Base-by-base conservation (phyloP, 2,888 invertebrate genomes). In the Dichetophora obliterata region DNA sequence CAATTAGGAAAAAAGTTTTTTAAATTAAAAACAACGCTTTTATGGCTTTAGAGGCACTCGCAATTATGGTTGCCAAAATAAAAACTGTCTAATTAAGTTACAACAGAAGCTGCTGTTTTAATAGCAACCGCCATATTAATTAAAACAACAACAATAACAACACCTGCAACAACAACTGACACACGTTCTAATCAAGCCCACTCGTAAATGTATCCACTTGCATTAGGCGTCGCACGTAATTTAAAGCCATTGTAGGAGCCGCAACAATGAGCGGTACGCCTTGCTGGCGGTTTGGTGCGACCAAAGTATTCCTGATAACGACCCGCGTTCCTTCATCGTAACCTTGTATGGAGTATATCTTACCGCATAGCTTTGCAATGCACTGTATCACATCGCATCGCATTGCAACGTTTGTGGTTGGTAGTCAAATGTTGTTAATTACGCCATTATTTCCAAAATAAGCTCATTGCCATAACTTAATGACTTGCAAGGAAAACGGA, bases 381-480 rank as follows among this genome's bases (percentile, higher is more conserved):
- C 22, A 59, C 9, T 27, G 27, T 22, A 27, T 59, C 27, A 27
- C 27, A 37, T 43, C 1, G 43, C 50, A 50, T 16, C 3, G 11
- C 48, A 16, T 22, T 24, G 57, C 48, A 22, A 50, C 68, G 68
- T 48, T 50, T 75, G 75, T 31, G 72, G 76, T 66, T 72, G 57
- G 59, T 37, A 76, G 72, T 76, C 72, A 72, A 72, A 73, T 76
- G 57, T 76, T 65, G 68, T 76, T 76, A 76, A 76, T 72, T 72
- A 76, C 27, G 65, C 71, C 59, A 72, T 72, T 72, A 72, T 76
- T 72, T 72, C 72, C 57, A 61, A 75, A 69, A 69, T 69, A 69
- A 59, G 61, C 75, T 50, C 61, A 61, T 68, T 65, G 37, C 72
- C 57, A 61, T 59, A 72, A 72, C 61, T 72, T 68, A 68, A 68